These are phyloP conservation scores for Sorex fumeus DNA, from an alignment of 2,113 vertebrate species.

Conservation along the genomic window DNA sequence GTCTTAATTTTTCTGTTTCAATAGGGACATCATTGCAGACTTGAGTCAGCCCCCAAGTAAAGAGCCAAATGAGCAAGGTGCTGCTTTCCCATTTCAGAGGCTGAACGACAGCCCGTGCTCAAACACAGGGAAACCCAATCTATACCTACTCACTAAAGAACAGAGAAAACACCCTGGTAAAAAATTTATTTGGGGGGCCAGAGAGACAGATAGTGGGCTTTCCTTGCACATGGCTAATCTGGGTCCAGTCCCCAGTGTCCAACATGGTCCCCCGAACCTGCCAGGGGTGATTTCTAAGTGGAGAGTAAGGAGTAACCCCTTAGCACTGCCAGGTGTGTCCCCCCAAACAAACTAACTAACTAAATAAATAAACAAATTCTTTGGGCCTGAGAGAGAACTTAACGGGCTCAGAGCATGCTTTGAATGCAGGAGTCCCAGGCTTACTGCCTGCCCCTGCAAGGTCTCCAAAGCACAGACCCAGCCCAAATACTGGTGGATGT, in stretches of 20 bases:
- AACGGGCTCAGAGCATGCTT: background rate
- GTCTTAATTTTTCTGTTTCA: no score
- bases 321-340: no score
- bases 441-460: no score
- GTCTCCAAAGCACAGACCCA: no score
- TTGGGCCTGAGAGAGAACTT: background rate
- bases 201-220: no score
- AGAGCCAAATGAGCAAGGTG: background rate
- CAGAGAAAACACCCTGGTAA: background rate
- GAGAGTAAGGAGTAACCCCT: no score
- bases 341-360: no score
- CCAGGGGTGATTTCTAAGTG: no score
- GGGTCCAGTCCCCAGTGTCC: no score
- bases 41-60: conserved; percentile 39
- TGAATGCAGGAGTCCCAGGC: background rate
- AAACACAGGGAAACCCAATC: background rate
- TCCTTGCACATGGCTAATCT: no score
- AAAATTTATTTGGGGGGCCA: background rate
- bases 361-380: background rate
- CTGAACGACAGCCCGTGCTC: background rate
- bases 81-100: conserved; percentile 5
- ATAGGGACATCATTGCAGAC: background rate
- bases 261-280: no score
- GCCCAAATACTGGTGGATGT: no score
- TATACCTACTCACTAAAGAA: background rate